Conservation (phyloP, 2,113 vertebrate species). For the Hyaena hyaena region DNA sequence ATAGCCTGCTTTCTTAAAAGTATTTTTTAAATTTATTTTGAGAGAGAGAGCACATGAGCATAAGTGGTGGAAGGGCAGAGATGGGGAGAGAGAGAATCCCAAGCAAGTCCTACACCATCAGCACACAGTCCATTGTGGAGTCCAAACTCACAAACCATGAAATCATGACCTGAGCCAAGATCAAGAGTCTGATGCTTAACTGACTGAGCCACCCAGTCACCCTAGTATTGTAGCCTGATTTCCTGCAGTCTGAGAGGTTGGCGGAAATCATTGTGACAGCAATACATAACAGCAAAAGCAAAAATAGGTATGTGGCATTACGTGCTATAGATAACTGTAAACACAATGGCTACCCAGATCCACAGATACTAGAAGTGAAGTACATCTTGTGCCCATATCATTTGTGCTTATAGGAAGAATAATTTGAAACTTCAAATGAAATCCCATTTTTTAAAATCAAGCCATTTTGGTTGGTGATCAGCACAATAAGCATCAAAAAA, state of each 20-base stretch:
- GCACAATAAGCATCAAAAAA: conserved; percentile 41
- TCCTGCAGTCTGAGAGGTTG: neutral
- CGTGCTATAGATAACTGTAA: neutral
- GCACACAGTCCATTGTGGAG: too few species aligned
- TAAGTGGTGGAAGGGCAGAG: too few species aligned
- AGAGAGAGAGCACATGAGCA: too few species aligned
- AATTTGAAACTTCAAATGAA: conserved; percentile 28
- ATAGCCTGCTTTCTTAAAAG: too few species aligned
- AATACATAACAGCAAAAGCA: neutral
- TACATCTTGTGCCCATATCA: neutral
- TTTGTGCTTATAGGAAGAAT: neutral
- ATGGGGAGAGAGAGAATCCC: too few species aligned
- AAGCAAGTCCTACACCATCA: too few species aligned
- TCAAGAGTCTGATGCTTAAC: too few species aligned
- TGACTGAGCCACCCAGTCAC: too few species aligned
- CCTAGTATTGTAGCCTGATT: neutral
- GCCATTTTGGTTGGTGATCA: conserved; percentile 42
- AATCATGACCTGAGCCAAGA: too few species aligned
- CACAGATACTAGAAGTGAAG: neutral
- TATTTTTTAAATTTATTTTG: too few species aligned
- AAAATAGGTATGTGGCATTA: neutral
- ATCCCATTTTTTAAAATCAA: neutral
- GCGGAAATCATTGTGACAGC: neutral
- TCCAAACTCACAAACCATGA: too few species aligned
- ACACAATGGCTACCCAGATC: neutral